Conservation (phyloP, 2,113 vertebrate species). For the Chaetura pelagica region DNA sequence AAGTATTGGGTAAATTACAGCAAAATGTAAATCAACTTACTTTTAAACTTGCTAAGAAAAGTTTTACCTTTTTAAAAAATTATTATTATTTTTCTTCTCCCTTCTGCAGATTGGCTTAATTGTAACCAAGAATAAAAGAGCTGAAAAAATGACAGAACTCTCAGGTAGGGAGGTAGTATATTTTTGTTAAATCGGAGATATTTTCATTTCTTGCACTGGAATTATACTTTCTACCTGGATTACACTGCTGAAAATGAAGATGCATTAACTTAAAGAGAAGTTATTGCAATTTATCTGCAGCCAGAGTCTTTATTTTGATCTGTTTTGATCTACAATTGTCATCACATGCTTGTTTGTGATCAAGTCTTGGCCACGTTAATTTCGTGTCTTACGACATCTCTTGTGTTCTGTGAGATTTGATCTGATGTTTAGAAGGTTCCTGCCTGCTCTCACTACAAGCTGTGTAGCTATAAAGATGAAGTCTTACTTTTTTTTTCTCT, state of each 20-base stretch:
- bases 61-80: background rate
- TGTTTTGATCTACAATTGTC: background rate
- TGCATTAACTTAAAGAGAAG: background rate
- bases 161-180: conserved; percentile 80
- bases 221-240: background rate
- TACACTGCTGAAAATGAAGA: background rate
- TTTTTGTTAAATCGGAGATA: background rate
- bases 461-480: background rate
- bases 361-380: background rate
- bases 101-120: conserved; percentile 89
- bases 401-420: background rate
- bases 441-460: background rate
- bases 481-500: background rate
- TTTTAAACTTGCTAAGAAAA: background rate
- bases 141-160: conserved; percentile 95
- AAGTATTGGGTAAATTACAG: background rate
- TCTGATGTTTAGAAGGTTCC: background rate
- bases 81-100: background rate
- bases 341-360: rapidly evolving
- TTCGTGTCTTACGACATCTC: background rate
- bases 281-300: background rate
- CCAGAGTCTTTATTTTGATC: background rate
- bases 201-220: background rate
- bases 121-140: conserved; percentile 94
- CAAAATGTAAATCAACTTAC: background rate